A percentile compares a stretch with the other conserved stretches of the same genome.
Evolutionary conservation across 64 coral and sea anemone genomes (phyloP).

Genomic region (Dendrophyllia cribrosa): DNA sequence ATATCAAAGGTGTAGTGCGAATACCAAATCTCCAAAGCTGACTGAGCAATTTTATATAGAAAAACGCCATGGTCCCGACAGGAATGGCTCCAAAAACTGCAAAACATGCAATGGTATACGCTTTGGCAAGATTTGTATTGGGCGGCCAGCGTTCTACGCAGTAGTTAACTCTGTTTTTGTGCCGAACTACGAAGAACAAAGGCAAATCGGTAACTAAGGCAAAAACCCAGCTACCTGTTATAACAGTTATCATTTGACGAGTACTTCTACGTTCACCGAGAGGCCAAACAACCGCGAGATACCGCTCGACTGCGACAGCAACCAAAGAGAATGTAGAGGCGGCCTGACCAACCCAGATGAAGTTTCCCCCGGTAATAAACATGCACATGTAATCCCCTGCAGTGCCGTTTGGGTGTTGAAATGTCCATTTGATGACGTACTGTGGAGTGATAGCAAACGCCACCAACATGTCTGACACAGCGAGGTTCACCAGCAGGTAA

Average conservation of each 20-base stretch:
- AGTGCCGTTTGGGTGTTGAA: constrained; percentile 56
- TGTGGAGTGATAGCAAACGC: constrained; percentile 58
- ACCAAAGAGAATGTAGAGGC: constrained; percentile 38
- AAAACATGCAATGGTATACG: constrained; percentile 38
- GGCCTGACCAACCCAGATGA: constrained; percentile 64
- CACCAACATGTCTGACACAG: constrained; percentile 70
- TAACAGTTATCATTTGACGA: neutral
- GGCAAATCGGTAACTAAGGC: constrained; percentile 50
- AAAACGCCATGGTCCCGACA: neutral
- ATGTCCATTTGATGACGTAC: constrained; percentile 56
- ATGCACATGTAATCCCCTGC: constrained; percentile 67
- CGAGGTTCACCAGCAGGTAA: constrained; percentile 72
- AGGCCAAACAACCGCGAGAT: constrained; percentile 24
- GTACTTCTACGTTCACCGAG: neutral
- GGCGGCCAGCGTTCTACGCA: constrained; percentile 52
- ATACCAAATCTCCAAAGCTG: constrained; percentile 10
- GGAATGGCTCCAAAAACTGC: constrained; percentile 53
- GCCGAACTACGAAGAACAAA: constrained; percentile 5
- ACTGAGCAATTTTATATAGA: neutral
- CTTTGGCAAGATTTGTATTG: constrained; percentile 2
- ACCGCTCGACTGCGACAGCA: constrained; percentile 37
- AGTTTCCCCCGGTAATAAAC: constrained; percentile 76
- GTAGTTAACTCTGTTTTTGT: neutral
- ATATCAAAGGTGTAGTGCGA: neutral
- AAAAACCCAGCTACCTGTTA: constrained; percentile 29